phyloP scores from a whole-genome alignment of 2,888 invertebrate genomes.

The Pecten maximus region DNA sequence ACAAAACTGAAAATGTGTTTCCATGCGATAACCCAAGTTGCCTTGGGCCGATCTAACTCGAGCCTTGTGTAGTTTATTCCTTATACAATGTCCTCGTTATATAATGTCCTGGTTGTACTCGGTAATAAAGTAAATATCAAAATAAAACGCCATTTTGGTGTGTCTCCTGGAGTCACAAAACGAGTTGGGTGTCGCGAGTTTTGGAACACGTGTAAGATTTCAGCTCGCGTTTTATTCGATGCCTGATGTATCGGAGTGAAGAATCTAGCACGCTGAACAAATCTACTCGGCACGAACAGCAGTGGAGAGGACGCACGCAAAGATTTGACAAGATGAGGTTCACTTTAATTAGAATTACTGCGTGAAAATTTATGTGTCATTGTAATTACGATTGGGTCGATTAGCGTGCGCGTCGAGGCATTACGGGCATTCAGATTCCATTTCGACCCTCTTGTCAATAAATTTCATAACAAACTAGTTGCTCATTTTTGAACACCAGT shows the following conservation, averaged over 20 bases:
- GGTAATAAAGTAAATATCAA: too few relatives aligned
- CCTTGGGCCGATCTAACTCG: too few relatives aligned
- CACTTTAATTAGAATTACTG: conserved; percentile 9
- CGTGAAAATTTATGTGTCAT: conserved; percentile 31
- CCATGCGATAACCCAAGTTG: too few relatives aligned
- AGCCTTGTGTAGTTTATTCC: too few relatives aligned
- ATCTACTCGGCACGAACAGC: not conserved
- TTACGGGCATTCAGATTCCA: conserved; percentile 14
- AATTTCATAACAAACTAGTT: not conserved
- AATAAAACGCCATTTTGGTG: not conserved
- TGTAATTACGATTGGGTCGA: conserved; percentile 14
- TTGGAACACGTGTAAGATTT: not conserved
- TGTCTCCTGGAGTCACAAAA: not conserved
- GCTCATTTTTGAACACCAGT: not conserved
- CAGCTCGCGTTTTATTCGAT: not conserved
- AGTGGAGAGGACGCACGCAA: not conserved
- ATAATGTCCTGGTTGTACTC: too few relatives aligned
- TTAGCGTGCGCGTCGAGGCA: conserved; percentile 25
- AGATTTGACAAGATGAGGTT: conserved; percentile 4
- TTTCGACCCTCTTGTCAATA: conserved; percentile 2
- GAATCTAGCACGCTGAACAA: conserved; percentile 5
- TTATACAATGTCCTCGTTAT: too few relatives aligned
- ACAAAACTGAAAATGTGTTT: too few relatives aligned
- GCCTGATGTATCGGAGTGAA: not conserved
- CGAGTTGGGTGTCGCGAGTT: not conserved